Evolutionary conservation across 2,113 vertebrate genomes (phyloP).

Genomic region (Etia nguti): DNA sequence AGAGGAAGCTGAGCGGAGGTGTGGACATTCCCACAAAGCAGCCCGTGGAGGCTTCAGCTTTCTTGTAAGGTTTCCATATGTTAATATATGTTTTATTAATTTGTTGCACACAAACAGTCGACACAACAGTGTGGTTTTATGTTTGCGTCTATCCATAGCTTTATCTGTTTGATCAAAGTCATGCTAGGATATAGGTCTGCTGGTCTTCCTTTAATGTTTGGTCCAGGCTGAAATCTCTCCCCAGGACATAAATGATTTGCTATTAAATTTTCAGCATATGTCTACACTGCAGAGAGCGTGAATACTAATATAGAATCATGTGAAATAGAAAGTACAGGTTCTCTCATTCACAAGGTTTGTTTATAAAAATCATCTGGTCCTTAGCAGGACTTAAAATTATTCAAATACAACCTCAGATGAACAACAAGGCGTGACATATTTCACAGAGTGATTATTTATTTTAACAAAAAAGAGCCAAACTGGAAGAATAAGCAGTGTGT

Average conservation of each 20-base stretch:
- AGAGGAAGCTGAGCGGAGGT: constrained; percentile 56
- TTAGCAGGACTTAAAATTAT: neutral
- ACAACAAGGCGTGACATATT: neutral
- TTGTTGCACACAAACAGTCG: neutral
- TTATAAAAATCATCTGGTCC: neutral
- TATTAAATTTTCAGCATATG: neutral
- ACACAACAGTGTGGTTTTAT: neutral
- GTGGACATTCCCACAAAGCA: constrained; percentile 46
- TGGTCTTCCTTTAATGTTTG: rapidly evolving
- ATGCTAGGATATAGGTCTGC: neutral
- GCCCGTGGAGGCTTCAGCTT: neutral
- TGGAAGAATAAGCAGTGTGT: neutral
- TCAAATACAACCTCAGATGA: neutral
- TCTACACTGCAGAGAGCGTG: neutral
- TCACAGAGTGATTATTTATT: neutral
- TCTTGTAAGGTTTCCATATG: constrained; percentile 37
- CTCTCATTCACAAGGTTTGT: neutral
- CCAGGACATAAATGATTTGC: neutral
- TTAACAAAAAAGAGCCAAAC: neutral
- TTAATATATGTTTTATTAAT: neutral
- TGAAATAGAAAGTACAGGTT: neutral
- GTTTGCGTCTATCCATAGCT: neutral
- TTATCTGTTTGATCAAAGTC: neutral
- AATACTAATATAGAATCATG: neutral
- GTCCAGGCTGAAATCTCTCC: neutral